Evolutionary conservation across 2,113 vertebrate genomes (phyloP), one percentile per base, ranked within the genome.

Genomic region (Meriones unguiculatus): DNA sequence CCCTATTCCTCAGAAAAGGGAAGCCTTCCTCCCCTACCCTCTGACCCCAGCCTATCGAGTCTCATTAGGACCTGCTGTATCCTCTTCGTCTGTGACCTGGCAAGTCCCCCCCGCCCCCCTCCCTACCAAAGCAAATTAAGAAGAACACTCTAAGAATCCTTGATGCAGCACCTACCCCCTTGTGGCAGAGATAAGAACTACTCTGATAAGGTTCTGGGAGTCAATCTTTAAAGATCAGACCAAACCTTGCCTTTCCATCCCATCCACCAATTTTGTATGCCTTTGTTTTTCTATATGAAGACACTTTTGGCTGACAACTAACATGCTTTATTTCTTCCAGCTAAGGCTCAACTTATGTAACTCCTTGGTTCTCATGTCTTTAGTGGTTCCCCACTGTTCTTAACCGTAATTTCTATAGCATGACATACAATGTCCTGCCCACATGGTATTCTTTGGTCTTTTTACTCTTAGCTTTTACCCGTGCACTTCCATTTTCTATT

Each of bases 311-410:
- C 54, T 93, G 46, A 94, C 89, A 96, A 82, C 46, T 90, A 95
- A n/a, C 81, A 32, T 86, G 38, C 78, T 89, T 93, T 93, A 87
- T 90, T 86, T 95, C 85, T 70, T 95, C 28, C 65, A 72, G 52
- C 65, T 95, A 73, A 96, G 96, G 69, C n/a, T 62, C 65, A 28
- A 87, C 28, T 91, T 92, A 92, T 22, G 78, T 85, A 94, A 95
- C 20, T 90, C 18, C 38, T 85, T 87, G 80, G 76, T 15, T 75
- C 70, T 92, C 92, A 97, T 75, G n/a, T 62, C 8, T 94, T 88
- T 50, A 59, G 52, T 50, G 65, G 24, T 20, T 89, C 59, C 25
- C 20, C 25, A 91, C 75, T 94, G 14, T 22, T 18, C 87, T 91
- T 78, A 93, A 69, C 46, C 67, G 32, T 28, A 93, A 93, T 94